These are phyloP conservation scores for Passer montanus DNA, from an alignment of 2,113 vertebrate species.

Conservation along the genomic window DNA sequence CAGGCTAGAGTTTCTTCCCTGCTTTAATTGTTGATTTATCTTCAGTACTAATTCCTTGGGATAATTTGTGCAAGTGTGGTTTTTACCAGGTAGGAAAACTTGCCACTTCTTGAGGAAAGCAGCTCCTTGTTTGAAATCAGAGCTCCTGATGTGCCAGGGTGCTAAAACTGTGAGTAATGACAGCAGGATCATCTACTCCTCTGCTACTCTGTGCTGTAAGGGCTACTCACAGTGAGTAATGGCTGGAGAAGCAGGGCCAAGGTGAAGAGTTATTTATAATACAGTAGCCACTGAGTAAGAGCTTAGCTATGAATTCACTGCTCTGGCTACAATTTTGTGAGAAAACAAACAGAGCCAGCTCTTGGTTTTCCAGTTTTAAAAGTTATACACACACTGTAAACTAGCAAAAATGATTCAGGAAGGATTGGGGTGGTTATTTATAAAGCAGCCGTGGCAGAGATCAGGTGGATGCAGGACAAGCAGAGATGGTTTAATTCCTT, in stretches of 20 bases:
- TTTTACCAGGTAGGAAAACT: neutral
- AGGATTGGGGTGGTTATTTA: neutral
- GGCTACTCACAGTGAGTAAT: conserved; percentile 13
- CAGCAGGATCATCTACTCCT: neutral
- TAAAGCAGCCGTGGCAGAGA: neutral
- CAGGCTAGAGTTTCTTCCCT: fast-evolving
- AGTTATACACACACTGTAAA: neutral
- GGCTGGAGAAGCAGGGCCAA: conserved; percentile 27
- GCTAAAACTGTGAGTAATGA: neutral
- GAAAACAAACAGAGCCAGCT: conserved; percentile 31
- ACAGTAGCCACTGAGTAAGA: conserved; percentile 47
- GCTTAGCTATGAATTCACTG: conserved; percentile 50
- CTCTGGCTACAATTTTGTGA: conserved; percentile 39
- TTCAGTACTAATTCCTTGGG: neutral
- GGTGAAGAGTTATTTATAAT: conserved; percentile 58
- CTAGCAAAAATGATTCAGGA: neutral
- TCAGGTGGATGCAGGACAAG: neutral
- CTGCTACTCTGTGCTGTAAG: neutral
- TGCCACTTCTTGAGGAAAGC: neutral
- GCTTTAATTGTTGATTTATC: neutral
- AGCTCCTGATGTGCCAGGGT: neutral
- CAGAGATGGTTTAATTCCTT: neutral
- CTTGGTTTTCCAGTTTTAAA: neutral
- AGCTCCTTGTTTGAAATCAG: neutral
- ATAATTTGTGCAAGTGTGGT: neutral